Percentiles rank a stretch among this genome's conserved stretches.
These are phyloP conservation scores for Ammodytes dubius DNA, from an alignment of 2,113 vertebrate species.

Conservation along the genomic window DNA sequence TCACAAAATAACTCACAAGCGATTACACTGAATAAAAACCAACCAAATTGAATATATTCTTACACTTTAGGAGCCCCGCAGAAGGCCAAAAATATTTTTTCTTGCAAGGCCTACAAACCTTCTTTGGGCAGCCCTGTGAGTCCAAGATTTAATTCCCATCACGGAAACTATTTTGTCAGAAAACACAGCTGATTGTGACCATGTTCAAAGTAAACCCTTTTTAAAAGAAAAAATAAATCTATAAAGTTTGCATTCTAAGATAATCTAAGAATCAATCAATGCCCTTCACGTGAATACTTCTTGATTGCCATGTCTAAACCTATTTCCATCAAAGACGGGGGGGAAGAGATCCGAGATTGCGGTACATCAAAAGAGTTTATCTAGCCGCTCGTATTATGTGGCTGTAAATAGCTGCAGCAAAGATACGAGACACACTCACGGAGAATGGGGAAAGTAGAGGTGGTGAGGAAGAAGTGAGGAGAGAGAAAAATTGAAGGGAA, in stretches of 20 bases:
- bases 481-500: background rate
- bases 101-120: conserved; percentile 20
- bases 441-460: conserved; percentile 29
- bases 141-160: conserved; percentile 55
- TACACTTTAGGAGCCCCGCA: conserved; percentile 13
- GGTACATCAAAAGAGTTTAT: conserved; percentile 81
- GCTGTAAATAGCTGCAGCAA: conserved; percentile 68
- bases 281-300: conserved; percentile 71
- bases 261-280: conserved; percentile 81
- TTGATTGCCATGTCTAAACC: conserved; percentile 82
- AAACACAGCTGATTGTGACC: conserved; percentile 50
- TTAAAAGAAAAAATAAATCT: conserved; percentile 37
- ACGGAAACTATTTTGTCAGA: conserved; percentile 49
- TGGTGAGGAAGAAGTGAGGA: conserved; percentile 10
- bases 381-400: conserved; percentile 57
- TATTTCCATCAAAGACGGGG: conserved; percentile 70
- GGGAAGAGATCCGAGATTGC: conserved; percentile 75
- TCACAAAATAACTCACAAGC: conserved; percentile 40
- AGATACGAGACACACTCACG: conserved; percentile 21
- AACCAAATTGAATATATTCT: conserved; percentile 10
- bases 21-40: conserved; percentile 22
- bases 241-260: conserved; percentile 67
- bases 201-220: conserved; percentile 66
- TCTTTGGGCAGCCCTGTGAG: conserved; percentile 33
- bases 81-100: conserved; percentile 29